Base-by-base conservation (phyloP, 2,113 vertebrate genomes). In the Ifrita kowaldi region DNA sequence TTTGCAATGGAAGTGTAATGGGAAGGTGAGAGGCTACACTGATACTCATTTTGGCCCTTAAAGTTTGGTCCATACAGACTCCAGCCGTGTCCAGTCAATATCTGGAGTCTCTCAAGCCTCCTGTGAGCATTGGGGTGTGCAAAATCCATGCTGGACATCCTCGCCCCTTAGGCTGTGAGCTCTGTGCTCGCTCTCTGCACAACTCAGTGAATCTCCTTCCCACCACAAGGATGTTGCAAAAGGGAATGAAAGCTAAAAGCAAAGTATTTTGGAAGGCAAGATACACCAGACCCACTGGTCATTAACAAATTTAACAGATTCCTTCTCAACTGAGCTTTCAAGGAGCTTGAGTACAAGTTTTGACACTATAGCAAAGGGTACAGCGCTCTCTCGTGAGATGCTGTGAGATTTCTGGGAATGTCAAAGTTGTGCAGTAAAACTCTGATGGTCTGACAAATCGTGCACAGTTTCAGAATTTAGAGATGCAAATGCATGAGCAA, bases 91-190 rank as follows among this genome's bases (percentile, higher is more conserved):
- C 41, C 63, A 85, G 47, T 2, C 21, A 30, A 11, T 6, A 7
- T 18, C 19, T 75, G 53, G 24, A 47, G 21, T 11, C 8, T 65
- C 32, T 33, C 0, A 0, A 84, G 22, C 13, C 10, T 26, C 13
- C 18, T 37, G 6, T 39, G 46, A 21, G 24, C 20, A 37, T 0
- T 26, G 26, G 55, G 35, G 39, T 57, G 33, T n/a, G 46, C 50
- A 62, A 94, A 83, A 91, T 11, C 32, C 14, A 1, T 10, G 24
- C 5, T 35, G 64, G 47, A 67, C 35, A n/a, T 30, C 10, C 12
- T 89, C 27, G 74, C 11, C 16, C 18, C 42, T 46, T 14, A 7
- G n/a, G 41, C 28, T 83, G 27, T 17, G 13, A 2, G 8, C 41
- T 53, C 67, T 47, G 33, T 57, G 12, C 15, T 56, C 30, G 11